A percentile compares a stretch with the other conserved stretches of the same genome.
These are phyloP conservation scores for Schizopygopsis pylzovi DNA, from an alignment of 2,797 vertebrate genomes.

Conservation along the genomic window DNA sequence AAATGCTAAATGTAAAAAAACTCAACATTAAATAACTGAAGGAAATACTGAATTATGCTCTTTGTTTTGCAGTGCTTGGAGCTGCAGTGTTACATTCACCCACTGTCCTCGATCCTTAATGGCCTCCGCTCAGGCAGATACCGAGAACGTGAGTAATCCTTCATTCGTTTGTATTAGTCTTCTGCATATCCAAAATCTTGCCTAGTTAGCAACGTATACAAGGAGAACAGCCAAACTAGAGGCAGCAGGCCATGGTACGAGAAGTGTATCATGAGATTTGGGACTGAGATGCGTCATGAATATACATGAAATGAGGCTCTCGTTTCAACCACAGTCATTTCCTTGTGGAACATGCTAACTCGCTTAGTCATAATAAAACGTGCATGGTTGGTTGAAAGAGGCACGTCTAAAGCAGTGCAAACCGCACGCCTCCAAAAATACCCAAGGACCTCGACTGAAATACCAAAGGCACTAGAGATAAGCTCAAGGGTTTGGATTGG, in stretches of 20 bases:
- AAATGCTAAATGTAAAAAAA: slow-evolving; percentile 13
- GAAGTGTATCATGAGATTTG: slow-evolving; percentile 60
- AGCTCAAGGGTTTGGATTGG: neutral
- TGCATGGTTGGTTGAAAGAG: slow-evolving; percentile 39
- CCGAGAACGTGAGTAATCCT: slow-evolving; percentile 78
- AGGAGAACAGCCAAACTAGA: slow-evolving; percentile 48
- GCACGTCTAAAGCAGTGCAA: slow-evolving; percentile 1
- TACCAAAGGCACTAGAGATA: slow-evolving; percentile 16
- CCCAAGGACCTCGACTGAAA: neutral
- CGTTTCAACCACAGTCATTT: slow-evolving; percentile 66
- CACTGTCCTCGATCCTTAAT: slow-evolving; percentile 81
- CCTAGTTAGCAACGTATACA: neutral
- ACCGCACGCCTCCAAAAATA: slow-evolving; percentile 36
- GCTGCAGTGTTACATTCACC: slow-evolving; percentile 83
- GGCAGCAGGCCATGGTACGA: slow-evolving; percentile 41
- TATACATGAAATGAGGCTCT: slow-evolving; percentile 54
- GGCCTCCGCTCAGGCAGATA: slow-evolving; percentile 83
- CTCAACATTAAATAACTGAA: slow-evolving; percentile 17
- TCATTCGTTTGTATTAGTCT: slow-evolving; percentile 30
- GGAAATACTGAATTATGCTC: slow-evolving; percentile 39
- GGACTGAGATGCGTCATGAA: slow-evolving; percentile 56
- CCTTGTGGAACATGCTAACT: slow-evolving; percentile 42
- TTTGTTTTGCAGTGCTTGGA: slow-evolving; percentile 76
- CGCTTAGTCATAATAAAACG: slow-evolving; percentile 46
- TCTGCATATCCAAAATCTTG: neutral